A percentile compares a stretch with the other conserved stretches of the same genome.
Conservation (phyloP, 2,113 vertebrate species). For the Oenanthe melanoleuca region DNA sequence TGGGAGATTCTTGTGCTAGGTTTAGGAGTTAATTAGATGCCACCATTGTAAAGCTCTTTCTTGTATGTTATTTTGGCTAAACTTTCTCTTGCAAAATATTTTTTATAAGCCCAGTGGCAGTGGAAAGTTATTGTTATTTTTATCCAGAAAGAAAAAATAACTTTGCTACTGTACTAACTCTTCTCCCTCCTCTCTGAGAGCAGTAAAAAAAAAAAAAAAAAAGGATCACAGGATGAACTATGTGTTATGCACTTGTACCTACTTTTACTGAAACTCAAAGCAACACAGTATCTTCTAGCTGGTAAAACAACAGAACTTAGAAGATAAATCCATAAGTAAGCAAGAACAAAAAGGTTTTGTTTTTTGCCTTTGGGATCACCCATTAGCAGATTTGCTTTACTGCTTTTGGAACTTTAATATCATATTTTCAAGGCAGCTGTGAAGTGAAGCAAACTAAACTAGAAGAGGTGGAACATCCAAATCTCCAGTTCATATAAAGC, state of each 20-base stretch:
- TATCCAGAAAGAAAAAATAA: conserved; percentile 20
- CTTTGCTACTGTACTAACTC: conserved; percentile 1
- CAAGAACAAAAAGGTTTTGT: neutral
- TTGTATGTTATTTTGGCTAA: conserved; percentile 52
- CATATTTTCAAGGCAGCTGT: neutral
- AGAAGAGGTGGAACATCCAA: neutral
- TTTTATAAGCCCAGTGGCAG: neutral
- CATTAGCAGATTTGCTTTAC: neutral
- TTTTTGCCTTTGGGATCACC: neutral
- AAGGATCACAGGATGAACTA: neutral
- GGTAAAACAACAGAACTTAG: neutral
- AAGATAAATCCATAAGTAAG: neutral
- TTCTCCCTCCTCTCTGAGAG: neutral
- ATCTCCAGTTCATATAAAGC: neutral
- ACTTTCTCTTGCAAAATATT: conserved; percentile 30
- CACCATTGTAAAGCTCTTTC: neutral
- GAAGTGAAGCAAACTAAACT: neutral
- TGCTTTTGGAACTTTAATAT: neutral
- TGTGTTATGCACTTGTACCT: neutral
- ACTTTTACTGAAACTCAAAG: neutral
- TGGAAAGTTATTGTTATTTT: conserved; percentile 29
- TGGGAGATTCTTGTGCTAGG: neutral
- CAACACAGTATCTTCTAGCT: neutral
- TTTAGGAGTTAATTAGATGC: conserved; percentile 49
- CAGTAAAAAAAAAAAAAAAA: conserved; percentile 9